These are phyloP conservation scores for Sylvilagus bachmani DNA, from an alignment of 2,113 vertebrate genomes.

Conservation along the genomic window DNA sequence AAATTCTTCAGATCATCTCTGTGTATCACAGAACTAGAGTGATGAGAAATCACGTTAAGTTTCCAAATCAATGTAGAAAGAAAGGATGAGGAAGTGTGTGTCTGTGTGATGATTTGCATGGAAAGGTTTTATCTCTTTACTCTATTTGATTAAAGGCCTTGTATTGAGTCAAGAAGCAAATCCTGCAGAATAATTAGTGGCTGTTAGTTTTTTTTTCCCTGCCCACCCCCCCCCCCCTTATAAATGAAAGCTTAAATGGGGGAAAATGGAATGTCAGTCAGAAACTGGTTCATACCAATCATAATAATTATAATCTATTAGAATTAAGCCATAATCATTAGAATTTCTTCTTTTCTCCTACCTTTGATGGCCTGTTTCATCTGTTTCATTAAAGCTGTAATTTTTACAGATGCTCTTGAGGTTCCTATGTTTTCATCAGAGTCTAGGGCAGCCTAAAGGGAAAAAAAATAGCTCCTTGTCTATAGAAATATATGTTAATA, in stretches of 20 bases:
- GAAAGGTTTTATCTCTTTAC: conserved; percentile 76
- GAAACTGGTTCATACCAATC: conserved; percentile 77
- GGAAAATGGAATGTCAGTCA: conserved; percentile 79
- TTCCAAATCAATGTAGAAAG: conserved; percentile 43
- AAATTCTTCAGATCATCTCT: conserved; percentile 41
- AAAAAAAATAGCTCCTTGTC: conserved; percentile 86
- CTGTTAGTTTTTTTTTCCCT: conserved; percentile 40
- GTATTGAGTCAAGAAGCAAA: conserved; percentile 76
- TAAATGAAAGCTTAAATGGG: conserved; percentile 81
- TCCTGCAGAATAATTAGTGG: conserved; percentile 79
- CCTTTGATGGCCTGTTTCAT: conserved; percentile 91
- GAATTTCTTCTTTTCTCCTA: conserved; percentile 88
- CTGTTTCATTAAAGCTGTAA: conserved; percentile 89
- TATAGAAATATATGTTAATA: conserved; percentile 88
- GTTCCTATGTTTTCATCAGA: conserved; percentile 89
- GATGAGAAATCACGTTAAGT: conserved; percentile 69
- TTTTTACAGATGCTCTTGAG: conserved; percentile 89
- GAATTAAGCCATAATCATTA: conserved; percentile 81
- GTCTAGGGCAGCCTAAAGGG: conserved; percentile 82
- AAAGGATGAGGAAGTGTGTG: conserved; percentile 47
- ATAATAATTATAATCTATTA: conserved; percentile 84
- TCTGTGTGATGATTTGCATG: conserved; percentile 62
- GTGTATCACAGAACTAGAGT: conserved; percentile 24
- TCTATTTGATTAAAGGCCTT: conserved; percentile 82
- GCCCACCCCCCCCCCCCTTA: not conserved